Evolutionary conservation across 2,797 vertebrate genomes (phyloP).

Genomic region (Mormyrops boulengeri): DNA sequence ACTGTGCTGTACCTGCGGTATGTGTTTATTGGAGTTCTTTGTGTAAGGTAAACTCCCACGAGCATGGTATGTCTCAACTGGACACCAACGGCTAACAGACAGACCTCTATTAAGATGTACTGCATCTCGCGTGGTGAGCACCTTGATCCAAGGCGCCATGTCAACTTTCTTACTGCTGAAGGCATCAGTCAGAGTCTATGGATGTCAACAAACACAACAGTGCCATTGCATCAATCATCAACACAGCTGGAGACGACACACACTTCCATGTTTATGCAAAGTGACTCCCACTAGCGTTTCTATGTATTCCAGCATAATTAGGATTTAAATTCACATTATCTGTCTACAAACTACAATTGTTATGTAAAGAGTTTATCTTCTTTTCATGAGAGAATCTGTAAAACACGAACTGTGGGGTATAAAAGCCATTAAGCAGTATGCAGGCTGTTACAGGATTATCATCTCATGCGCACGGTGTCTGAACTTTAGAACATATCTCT

Average conservation of each 20-base stretch:
- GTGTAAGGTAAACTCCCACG: background rate
- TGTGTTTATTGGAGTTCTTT: background rate
- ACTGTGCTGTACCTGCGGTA: background rate
- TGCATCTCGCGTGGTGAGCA: constrained; percentile 32
- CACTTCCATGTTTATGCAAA: background rate
- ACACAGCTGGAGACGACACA: background rate
- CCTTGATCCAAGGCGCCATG: constrained; percentile 36
- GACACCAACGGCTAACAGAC: background rate
- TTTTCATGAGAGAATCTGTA: background rate
- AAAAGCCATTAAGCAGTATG: background rate
- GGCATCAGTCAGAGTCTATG: constrained; percentile 29
- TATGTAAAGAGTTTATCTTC: background rate
- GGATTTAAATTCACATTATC: background rate
- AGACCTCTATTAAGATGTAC: constrained; percentile 40
- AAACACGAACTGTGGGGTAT: background rate
- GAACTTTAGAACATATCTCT: background rate
- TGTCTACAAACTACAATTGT: background rate
- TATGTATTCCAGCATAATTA: background rate
- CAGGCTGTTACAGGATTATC: background rate
- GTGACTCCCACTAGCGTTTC: background rate
- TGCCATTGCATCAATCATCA: background rate
- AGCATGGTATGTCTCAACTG: background rate
- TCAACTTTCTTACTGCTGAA: constrained; percentile 34
- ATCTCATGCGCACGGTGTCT: background rate
- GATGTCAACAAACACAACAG: constrained; percentile 18